Conservation (phyloP, 2,888 invertebrate genomes). For the Hirtodrosophila alboralis region DNA sequence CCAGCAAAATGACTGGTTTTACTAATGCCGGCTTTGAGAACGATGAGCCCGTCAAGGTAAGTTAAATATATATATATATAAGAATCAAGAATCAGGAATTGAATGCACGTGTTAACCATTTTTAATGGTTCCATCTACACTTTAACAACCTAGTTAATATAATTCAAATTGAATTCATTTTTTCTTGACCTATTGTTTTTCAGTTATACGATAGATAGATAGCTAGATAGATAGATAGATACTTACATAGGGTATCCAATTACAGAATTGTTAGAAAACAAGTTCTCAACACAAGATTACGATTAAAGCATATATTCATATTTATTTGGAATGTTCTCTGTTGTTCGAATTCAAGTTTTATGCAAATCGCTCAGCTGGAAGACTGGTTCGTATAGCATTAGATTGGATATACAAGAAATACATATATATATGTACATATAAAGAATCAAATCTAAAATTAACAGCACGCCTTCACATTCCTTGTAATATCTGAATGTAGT, state of each 20-base stretch:
- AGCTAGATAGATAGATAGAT: too few species aligned
- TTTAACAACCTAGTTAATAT: too few species aligned
- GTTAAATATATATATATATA: conserved; percentile 14
- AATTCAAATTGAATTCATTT: too few species aligned
- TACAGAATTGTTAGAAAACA: conserved; percentile 29
- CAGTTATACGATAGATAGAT: too few species aligned
- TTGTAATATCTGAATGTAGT: not conserved
- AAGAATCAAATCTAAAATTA: not conserved
- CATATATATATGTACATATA: too few species aligned
- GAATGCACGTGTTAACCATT: too few species aligned
- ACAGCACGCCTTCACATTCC: conserved; percentile 2
- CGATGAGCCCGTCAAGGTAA: conserved; percentile 84
- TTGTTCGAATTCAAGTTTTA: conserved; percentile 26
- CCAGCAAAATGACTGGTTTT: conserved; percentile 82
- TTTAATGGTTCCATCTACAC: too few species aligned
- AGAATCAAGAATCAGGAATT: too few species aligned
- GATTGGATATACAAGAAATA: conserved; percentile 15
- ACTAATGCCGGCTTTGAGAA: conserved; percentile 83
- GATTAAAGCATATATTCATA: conserved; percentile 15
- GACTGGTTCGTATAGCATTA: conserved; percentile 32
- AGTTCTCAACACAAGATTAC: conserved; percentile 28
- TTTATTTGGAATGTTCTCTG: conserved; percentile 10
- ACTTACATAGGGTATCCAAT: conserved; percentile 18
- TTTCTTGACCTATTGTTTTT: too few species aligned
- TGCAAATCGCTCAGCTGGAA: conserved; percentile 34